Conservation (phyloP, 2,797 vertebrate species). For the Pipistrellus nathusii region DNA sequence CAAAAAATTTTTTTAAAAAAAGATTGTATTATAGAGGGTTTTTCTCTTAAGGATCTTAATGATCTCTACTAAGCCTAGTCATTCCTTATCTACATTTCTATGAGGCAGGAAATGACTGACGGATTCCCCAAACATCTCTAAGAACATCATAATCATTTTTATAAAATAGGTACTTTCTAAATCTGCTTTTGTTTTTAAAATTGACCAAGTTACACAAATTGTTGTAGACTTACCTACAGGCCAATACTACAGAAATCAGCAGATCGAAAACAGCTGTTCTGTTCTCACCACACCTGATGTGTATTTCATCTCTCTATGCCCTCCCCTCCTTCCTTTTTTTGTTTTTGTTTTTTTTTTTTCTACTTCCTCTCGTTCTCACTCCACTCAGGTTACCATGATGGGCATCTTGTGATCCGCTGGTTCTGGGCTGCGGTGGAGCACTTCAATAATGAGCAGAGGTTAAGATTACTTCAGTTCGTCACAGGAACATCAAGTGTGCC, state of each 20-base stretch:
- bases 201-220: neutral
- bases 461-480: constrained; percentile 96
- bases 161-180: constrained; percentile 49
- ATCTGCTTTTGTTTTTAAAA: constrained; percentile 29
- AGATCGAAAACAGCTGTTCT: neutral
- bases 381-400: constrained; percentile 95
- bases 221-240: neutral
- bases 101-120: neutral
- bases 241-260: neutral
- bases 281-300: neutral
- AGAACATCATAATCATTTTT: constrained; percentile 7
- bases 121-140: neutral
- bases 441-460: constrained; percentile 98
- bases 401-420: constrained; percentile 98
- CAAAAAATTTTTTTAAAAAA: neutral
- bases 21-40: neutral
- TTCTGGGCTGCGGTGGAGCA: constrained; percentile 97
- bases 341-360: neutral
- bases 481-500: constrained; percentile 98
- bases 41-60: neutral
- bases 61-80: neutral
- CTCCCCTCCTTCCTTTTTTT: no score
- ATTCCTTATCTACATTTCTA: neutral
- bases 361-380: neutral
- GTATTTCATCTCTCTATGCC: neutral